A percentile compares a stretch with the other conserved stretches of the same genome.
Conservation (phyloP, 2,797 vertebrate genomes). For the Myioborus miniatus region DNA sequence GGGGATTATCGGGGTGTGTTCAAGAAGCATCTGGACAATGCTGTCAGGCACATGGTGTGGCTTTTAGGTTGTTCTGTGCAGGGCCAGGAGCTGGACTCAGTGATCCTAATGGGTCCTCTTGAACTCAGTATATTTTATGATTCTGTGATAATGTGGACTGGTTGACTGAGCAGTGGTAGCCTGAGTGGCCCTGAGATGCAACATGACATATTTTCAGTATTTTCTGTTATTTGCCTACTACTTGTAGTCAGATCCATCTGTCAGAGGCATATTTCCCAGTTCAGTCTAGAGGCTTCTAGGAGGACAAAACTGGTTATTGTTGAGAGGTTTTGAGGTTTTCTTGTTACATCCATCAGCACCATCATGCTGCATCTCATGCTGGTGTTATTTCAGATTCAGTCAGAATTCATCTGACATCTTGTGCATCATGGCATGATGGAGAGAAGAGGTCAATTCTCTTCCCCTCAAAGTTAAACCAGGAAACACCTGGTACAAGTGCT, state of each 20-base stretch:
- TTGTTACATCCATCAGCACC: not conserved
- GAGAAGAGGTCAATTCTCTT: not conserved
- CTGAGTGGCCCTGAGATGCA: not conserved
- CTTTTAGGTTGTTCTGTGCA: not conserved
- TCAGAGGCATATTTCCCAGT: not conserved
- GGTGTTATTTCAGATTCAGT: not conserved
- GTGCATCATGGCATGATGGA: accelerated
- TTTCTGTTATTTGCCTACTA: not conserved
- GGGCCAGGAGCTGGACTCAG: not conserved
- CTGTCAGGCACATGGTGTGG: not conserved
- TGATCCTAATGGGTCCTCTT: not conserved
- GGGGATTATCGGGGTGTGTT: not conserved
- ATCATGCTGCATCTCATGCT: not conserved
- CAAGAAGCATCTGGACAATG: not conserved
- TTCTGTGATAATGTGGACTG: not conserved
- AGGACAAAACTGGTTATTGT: not conserved
- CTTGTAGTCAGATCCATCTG: not conserved
- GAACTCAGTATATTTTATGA: not conserved
- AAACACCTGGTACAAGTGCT: not conserved
- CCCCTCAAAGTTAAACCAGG: not conserved
- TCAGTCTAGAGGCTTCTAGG: not conserved
- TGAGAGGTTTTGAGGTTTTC: not conserved
- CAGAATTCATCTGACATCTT: not conserved
- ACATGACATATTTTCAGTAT: not conserved
- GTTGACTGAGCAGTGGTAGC: not conserved